Evolutionary conservation across 2,797 vertebrate genomes (phyloP), one percentile per base, ranked within the genome.

Genomic region (Hybognathus amarus): DNA sequence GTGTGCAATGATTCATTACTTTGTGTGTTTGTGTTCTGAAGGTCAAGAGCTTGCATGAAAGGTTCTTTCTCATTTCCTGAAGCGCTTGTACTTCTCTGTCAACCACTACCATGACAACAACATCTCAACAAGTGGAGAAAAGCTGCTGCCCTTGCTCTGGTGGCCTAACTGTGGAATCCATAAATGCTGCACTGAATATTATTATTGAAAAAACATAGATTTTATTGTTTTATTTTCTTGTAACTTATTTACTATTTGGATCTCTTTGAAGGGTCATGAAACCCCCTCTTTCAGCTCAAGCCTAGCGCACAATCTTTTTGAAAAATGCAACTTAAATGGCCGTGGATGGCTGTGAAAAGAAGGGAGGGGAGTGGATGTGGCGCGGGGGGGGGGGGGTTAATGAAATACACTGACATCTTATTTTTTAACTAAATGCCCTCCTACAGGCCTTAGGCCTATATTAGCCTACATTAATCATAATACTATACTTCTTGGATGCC

Each of bases 11-110:
- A 54, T 54, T 54, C 50, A 54, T 54, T 22, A 52, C 2, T 20
- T 22, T 10, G 52, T 56, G 22, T n/a, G 52, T 56, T n/a, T n/a
- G 52, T 56, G 52, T 84, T 85, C 77, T 87, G 84, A 83, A 89
- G 87, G 89, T 90, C 88, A 90, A 86, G 85, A 82, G 87, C 80
- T 83, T 70, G 27, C 69, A 71, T 88, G 85, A 85, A 87, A 87
- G 87, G 70, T 30, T 86, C 81, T 79, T 79, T 47, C 69, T 84
- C 56, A 85, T 90, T 85, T 76, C 74, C 80, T 77, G 71, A 42
- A 85, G 76, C 24, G 22, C 85, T 85, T 83, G 64, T 63, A 61
- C 67, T 84, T 87, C 79, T 81, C 45, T 33, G 68, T 45, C n/a
- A 2, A 64, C 33, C 73, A 85, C 81, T 90, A 82, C 84, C 88